These are phyloP conservation scores for Cyanistes caeruleus DNA, from an alignment of 2,113 vertebrate species.

Conservation along the genomic window DNA sequence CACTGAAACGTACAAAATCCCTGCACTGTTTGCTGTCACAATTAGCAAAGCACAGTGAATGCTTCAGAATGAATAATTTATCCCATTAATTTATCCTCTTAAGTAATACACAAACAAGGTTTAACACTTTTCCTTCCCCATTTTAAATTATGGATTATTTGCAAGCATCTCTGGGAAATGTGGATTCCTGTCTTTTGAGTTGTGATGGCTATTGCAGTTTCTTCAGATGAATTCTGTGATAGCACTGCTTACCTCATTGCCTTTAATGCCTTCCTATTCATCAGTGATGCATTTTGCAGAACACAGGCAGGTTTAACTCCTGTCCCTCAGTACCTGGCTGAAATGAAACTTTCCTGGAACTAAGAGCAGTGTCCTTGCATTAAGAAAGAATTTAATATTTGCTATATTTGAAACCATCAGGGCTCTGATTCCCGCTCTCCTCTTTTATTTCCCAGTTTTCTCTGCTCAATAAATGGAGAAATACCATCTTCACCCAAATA, in stretches of 20 bases:
- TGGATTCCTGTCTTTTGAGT: not conserved
- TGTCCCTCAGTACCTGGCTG: not conserved
- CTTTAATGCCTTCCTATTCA: not conserved
- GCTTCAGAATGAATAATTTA: slow-evolving; percentile 18
- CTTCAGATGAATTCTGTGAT: not conserved
- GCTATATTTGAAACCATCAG: not conserved
- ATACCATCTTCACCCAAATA: rapidly evolving
- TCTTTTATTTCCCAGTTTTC: not conserved
- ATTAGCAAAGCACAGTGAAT: not conserved
- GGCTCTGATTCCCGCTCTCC: not conserved
- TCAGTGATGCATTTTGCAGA: not conserved
- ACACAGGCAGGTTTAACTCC: not conserved
- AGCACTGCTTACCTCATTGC: not conserved
- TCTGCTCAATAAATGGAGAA: not conserved
- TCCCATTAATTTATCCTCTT: not conserved
- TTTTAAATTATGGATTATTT: not conserved
- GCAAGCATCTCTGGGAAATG: not conserved
- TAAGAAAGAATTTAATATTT: not conserved
- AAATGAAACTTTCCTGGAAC: not conserved
- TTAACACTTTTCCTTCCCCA: not conserved
- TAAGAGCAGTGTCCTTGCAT: not conserved
- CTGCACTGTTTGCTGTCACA: not conserved
- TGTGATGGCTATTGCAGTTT: not conserved
- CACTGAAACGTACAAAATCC: not conserved
- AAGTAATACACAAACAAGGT: not conserved